Conservation (phyloP, 2,797 vertebrate species). For the Pangasius krempfi region DNA sequence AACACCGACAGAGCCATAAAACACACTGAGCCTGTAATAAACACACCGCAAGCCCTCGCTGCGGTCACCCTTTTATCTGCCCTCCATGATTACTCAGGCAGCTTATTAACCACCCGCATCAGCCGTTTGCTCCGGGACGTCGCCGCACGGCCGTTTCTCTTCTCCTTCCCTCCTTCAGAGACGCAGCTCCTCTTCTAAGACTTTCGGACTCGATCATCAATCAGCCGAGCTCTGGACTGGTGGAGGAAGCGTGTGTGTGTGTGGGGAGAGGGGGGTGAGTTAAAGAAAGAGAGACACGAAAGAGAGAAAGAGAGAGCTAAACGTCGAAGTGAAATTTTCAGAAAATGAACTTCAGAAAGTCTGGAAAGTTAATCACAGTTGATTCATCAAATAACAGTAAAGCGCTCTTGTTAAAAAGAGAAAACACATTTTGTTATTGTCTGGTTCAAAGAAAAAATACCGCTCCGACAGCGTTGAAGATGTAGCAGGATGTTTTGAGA, state of each 20-base stretch:
- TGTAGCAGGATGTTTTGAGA: not conserved
- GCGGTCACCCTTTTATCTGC: constrained; percentile 10
- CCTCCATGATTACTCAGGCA: constrained; percentile 6
- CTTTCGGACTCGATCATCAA: not conserved
- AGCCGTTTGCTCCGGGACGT: not conserved
- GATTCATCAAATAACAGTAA: not conserved
- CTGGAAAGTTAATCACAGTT: no score
- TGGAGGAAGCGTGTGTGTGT: no score
- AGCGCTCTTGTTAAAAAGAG: not conserved
- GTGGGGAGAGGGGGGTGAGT: not conserved
- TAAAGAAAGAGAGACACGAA: not conserved
- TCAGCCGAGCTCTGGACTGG: not conserved
- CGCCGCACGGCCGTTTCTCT: not conserved
- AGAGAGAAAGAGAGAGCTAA: not conserved
- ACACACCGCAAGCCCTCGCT: constrained; percentile 5
- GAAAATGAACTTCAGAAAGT: not conserved
- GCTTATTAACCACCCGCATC: constrained; percentile 16
- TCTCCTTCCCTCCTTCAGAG: not conserved
- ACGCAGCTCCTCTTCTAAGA: not conserved
- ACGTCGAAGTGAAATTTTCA: not conserved
- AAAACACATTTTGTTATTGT: not conserved
- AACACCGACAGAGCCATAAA: constrained; percentile 3
- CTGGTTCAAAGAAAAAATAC: not conserved
- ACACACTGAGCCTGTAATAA: constrained; percentile 14
- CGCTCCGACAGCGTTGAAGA: not conserved